phyloP scores from a whole-genome alignment of 2,888 invertebrate genomes.

The Cetonia aurata region DNA sequence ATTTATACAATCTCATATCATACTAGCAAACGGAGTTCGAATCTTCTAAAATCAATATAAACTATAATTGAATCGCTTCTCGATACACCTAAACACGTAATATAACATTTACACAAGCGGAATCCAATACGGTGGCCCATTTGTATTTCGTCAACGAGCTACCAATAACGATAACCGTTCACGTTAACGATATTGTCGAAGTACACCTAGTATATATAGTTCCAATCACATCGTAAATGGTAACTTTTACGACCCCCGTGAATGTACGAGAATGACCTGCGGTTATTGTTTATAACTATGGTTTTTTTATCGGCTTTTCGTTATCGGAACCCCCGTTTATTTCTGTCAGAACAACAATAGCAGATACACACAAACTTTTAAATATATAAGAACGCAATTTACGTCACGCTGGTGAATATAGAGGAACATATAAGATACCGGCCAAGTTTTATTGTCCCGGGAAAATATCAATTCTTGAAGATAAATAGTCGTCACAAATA shows the following conservation, averaged over 20 bases:
- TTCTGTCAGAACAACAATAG: neutral
- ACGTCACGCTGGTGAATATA: too few relatives aligned
- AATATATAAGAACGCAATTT: too few relatives aligned
- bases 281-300: slow-evolving; percentile 8
- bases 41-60: neutral
- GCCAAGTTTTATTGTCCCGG: slow-evolving; percentile 22
- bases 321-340: slow-evolving; percentile 15
- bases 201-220: slow-evolving; percentile 39
- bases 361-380: too few relatives aligned
- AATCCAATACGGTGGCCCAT: slow-evolving; percentile 31
- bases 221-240: slow-evolving; percentile 41
- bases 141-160: slow-evolving; percentile 48
- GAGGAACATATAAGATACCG: slow-evolving; percentile 19
- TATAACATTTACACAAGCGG: slow-evolving; percentile 42
- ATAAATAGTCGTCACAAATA: slow-evolving; percentile 22
- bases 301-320: neutral
- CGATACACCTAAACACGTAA: slow-evolving; percentile 19
- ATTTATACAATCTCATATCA: too few relatives aligned
- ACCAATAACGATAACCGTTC: slow-evolving; percentile 47
- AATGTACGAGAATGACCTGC: slow-evolving; percentile 29
- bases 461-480: slow-evolving; percentile 17
- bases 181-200: slow-evolving; percentile 49
- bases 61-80: slow-evolving; percentile 22
- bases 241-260: slow-evolving; percentile 41
- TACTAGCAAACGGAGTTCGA: too few relatives aligned